These are phyloP conservation scores for Reinhardtius hippoglossoides DNA, from an alignment of 2,113 vertebrate species.

Conservation along the genomic window DNA sequence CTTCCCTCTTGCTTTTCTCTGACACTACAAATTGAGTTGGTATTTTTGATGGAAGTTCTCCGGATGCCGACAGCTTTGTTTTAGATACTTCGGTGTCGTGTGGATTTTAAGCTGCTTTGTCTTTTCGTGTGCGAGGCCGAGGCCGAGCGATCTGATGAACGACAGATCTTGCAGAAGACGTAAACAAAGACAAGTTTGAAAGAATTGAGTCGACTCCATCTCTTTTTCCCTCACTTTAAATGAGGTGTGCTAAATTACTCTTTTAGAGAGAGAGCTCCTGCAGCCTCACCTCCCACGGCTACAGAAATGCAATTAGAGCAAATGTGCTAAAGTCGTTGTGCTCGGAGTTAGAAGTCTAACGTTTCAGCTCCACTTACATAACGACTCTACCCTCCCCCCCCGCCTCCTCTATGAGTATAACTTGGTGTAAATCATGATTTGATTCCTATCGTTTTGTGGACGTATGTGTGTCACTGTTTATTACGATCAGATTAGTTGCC, in stretches of 20 bases:
- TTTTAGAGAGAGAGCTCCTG: conserved; percentile 41
- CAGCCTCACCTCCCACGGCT: conserved; percentile 42
- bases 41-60: conserved; percentile 31
- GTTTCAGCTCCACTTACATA: conserved; percentile 10
- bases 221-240: conserved; percentile 23
- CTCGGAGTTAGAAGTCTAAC: conserved; percentile 16
- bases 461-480: background rate
- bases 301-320: conserved; percentile 64
- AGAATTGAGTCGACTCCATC: conserved; percentile 20
- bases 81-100: conserved; percentile 2
- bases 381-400: background rate
- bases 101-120: conserved; percentile 30
- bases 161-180: conserved; percentile 31
- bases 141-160: background rate
- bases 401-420: background rate
- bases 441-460: background rate
- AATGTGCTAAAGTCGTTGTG: conserved; percentile 49
- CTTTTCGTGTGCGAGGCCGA: conserved; percentile 51
- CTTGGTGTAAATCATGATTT: background rate
- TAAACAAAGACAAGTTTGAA: conserved; percentile 46
- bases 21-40: background rate
- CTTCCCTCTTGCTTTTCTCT: background rate
- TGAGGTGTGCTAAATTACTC: conserved; percentile 60
- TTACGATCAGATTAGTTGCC: background rate
- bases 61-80: conserved; percentile 8